These are phyloP conservation scores for Ophion costatus DNA, from an alignment of 2,888 invertebrate species.

Conservation along the genomic window DNA sequence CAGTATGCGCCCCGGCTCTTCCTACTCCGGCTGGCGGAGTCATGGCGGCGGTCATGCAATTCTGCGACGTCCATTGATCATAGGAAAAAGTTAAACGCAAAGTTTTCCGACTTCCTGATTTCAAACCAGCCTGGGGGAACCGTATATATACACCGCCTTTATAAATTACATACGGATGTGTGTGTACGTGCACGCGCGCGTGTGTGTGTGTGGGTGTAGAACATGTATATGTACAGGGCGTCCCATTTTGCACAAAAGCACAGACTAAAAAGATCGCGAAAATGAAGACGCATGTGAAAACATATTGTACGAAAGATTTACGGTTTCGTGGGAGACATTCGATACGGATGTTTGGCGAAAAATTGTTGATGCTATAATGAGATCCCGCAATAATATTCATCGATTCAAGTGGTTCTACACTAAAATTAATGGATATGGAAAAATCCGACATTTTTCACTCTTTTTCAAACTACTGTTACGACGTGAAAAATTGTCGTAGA, in stretches of 20 bases:
- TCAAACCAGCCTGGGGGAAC: slow-evolving; percentile 46
- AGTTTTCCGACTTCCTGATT: slow-evolving; percentile 59
- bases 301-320: too few relatives aligned
- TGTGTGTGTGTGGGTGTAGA: too few relatives aligned
- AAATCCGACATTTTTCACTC: too few relatives aligned
- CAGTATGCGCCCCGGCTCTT: not conserved
- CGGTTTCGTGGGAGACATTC: not conserved
- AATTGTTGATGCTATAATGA: not conserved
- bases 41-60: slow-evolving; percentile 33
- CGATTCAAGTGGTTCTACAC: too few relatives aligned
- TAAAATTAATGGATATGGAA: too few relatives aligned
- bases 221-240: not conserved
- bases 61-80: slow-evolving; percentile 61
- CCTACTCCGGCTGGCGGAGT: not conserved
- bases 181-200: not conserved
- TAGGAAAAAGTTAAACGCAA: slow-evolving; percentile 55
- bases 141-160: slow-evolving; percentile 1
- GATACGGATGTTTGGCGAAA: not conserved
- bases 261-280: too few relatives aligned
- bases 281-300: too few relatives aligned
- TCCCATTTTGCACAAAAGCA: not conserved
- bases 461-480: too few relatives aligned
- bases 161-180: not conserved
- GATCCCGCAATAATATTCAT: not conserved
- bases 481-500: too few relatives aligned